Base-by-base conservation (phyloP, 2,888 invertebrate species). In the Macrophya annulata region DNA sequence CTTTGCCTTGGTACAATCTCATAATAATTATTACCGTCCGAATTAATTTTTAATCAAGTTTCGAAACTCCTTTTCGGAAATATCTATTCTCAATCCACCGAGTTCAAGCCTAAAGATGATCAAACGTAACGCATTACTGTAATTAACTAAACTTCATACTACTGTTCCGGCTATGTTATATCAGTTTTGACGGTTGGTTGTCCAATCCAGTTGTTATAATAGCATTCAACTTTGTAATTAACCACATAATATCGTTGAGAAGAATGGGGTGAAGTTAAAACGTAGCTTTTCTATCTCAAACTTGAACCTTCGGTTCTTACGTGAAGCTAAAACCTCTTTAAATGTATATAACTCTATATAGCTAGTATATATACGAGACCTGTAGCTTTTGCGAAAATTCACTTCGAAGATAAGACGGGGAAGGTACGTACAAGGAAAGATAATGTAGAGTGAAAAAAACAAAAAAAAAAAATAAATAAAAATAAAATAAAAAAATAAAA, bases 121-220 rank as follows among this genome's bases (percentile, higher is more conserved):
- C 81, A 81, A 81, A 81, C 81, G 81, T 43, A 51, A 62, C 59
- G 21, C 81, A 62, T 81, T 81, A 62, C 59, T 40, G 81, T 81
- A 81, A 81, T 81, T 81, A 81, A 59, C 59, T 62, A 81, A 81
- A 81, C 59, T 81, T 62, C 81, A 10, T 62, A 8, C 21, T 43
- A 40, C 51, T n/a, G 62, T 21, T 12, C 10, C 5, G 21, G n/a
- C 21, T 4, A 59, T 62, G 10, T 21, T 15, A 25, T 37, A 40
- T 40, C 48, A 81, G 4, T 62, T 79, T 55, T 62, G 15, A 21
- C 5, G 51, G 37, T 37, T 17, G 81, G 59, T 12, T 31, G 21
- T 15, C 45, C 74, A n/a, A 45, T 45, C 74, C 43, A 74, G 21
- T 45, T 43, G 43, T n/a, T 37, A 17, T 68, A 68, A 68, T 37